Evolutionary conservation across 2,113 vertebrate species (phyloP), one percentile per base, ranked within the genome.

Genomic region (Pogona vitticeps): DNA sequence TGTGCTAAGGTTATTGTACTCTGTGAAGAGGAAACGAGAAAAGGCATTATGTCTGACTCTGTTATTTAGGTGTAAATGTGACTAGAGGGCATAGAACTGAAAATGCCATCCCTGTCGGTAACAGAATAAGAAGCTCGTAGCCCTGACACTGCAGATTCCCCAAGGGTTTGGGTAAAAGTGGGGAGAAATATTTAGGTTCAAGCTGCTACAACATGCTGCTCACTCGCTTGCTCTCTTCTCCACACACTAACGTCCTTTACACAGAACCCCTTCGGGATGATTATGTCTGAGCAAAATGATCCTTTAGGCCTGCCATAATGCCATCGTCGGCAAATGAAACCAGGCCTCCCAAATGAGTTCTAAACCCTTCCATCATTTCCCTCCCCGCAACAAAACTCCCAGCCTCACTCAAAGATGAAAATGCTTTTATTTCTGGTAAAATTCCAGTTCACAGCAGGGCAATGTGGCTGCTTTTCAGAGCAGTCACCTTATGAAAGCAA

Each of bases 61-160:
- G 73, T 93, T 85, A 85, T 92, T 94, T 86, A 76, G 82, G 68
- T 93, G 84, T 91, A 84, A 92, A 70, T 79, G 78, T 92, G 80
- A 84, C 92, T 89, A 85, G 80, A 92, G 71, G 83, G 28, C 83
- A 86, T 80, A 46, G 82, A 86, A 46, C 33, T 91, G n/a, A 88
- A 95, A 91, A 88, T 88, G 40, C 40, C 61, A 91, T 92, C 76
- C 58, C 36, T 88, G 83, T 75, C 0, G 0, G 75, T 76, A 91
- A 28, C 78, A 82, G 79, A 90, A 88, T 89, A 52, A 87, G 3
- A 78, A 83, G 38, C 58, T 76, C 70, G 75, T 82, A 89, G 73
- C 70, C 82, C 14, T 86, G 78, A 85, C 76, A 93, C 77, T 59
- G 79, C 21, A 91, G 84, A 88, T 85, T 63, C 68, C 63, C 73